These are phyloP conservation scores for Saguinus imperator DNA, from an alignment of 2,113 vertebrate species.

Conservation along the genomic window DNA sequence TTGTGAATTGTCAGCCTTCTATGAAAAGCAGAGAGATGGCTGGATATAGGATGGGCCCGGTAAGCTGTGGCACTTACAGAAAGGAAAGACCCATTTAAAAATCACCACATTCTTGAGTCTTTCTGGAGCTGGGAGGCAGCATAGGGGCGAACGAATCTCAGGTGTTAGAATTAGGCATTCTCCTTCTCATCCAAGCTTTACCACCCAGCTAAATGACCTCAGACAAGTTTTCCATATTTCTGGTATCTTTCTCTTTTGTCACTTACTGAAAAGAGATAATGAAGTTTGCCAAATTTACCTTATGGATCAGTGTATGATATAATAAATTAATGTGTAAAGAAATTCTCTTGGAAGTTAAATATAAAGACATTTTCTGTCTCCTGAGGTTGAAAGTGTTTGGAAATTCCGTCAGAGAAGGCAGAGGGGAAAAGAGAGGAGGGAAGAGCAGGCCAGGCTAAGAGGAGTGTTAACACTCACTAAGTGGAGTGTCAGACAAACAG, in stretches of 20 bases:
- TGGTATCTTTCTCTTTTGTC: not conserved
- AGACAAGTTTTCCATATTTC: not conserved
- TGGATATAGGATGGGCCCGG: not conserved
- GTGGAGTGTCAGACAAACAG: not conserved
- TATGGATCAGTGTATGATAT: not conserved
- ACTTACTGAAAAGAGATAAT: slow-evolving; percentile 22
- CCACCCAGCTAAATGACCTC: not conserved
- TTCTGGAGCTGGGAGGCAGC: not conserved
- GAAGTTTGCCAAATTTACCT: not conserved
- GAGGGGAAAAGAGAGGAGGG: not conserved
- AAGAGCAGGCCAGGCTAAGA: not conserved
- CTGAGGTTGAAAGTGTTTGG: not conserved
- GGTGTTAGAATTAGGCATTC: not conserved
- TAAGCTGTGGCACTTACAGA: not conserved
- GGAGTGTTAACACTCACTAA: not conserved
- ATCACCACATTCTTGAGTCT: not conserved
- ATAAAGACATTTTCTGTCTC: not conserved
- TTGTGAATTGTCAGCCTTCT: not conserved
- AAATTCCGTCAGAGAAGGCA: not conserved
- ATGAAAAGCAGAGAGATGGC: not conserved
- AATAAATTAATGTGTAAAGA: not conserved
- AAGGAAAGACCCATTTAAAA: not conserved
- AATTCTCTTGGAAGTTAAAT: not conserved
- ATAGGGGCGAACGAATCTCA: not conserved
- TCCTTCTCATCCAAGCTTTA: not conserved